Base-by-base conservation (phyloP, 2,888 invertebrate genomes). In the Sphaerolaimus hirsutus region DNA sequence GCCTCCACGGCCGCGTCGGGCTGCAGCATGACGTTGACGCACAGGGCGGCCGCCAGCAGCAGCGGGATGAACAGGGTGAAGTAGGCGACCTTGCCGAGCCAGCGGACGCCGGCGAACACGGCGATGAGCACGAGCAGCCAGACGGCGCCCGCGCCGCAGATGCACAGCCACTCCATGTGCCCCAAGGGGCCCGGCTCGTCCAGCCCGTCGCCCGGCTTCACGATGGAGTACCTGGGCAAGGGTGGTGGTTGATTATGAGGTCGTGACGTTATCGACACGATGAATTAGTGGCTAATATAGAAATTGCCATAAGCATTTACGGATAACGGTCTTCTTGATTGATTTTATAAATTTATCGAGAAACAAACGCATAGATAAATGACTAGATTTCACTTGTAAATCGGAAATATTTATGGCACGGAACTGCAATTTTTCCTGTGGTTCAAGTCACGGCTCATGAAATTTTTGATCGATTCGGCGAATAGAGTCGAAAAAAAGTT, bases 71-170 rank as follows among this genome's bases (percentile, higher is more conserved):
- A 19, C 24, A 57, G 53, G 2, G 56, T 54, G 40, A 55, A 2
- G 26, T 45, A 45, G 21, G 25, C 37, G 19, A 49, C 56, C 52
- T 61, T 61, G 38, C 61, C 61, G n/a, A 62, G 49, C 55, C 58
- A 59, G 43, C 61, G 49, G 23, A 61, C 61, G n/a, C 61, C 61
- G 44, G 57, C 57, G 46, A 58, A 58, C 42, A 61, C 54, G 23
- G 56, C 55, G 19, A 52, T 43, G 49, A 61, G 60, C 24, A 61
- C 57, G 26, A 53, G 45, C 1, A 54, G 38, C 60, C 60, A 61
- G 29, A 61, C 54, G 42, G 51, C 51, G 24, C 55, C 59, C 43
- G 56, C 37, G 5, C 37, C 37, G n/a, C 37, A 37, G n/a, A 37
- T 37, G 5, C 5, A 19, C n/a, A 37, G 17, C 37, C 37, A 5